These are phyloP conservation scores for Epsilonema sp. DNA, from an alignment of 2,888 invertebrate genomes.

Conservation along the genomic window DNA sequence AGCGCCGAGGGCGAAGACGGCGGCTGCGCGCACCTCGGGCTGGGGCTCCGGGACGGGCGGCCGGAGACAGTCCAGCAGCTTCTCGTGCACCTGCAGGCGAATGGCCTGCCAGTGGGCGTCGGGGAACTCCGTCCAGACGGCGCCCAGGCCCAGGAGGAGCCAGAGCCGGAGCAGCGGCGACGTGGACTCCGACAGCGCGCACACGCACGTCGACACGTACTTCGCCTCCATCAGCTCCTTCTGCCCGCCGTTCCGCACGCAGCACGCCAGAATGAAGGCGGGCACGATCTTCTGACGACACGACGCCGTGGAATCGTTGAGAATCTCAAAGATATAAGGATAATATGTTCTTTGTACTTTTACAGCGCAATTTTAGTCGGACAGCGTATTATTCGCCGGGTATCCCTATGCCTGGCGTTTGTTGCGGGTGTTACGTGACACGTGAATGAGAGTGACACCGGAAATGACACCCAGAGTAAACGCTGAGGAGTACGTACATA, in stretches of 20 bases:
- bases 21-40: slow-evolving; percentile 83
- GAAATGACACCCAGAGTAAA: too few relatives aligned
- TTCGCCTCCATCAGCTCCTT: slow-evolving; percentile 60
- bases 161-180: slow-evolving; percentile 43
- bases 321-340: too few relatives aligned
- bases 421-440: too few relatives aligned
- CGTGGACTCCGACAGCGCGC: slow-evolving; percentile 53
- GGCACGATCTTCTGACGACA: slow-evolving; percentile 72
- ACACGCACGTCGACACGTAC: slow-evolving; percentile 71
- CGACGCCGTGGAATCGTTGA: slow-evolving; percentile 63
- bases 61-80: too few relatives aligned
- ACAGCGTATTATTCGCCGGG: too few relatives aligned
- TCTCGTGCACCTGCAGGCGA: slow-evolving; percentile 33
- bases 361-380: too few relatives aligned
- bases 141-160: slow-evolving; percentile 74
- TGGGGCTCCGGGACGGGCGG: too few relatives aligned
- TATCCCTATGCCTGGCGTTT: too few relatives aligned
- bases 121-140: slow-evolving; percentile 70
- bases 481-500: too few relatives aligned
- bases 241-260: slow-evolving; percentile 51
- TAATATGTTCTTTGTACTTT: too few relatives aligned
- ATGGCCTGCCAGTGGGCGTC: slow-evolving; percentile 69
- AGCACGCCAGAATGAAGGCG: slow-evolving; percentile 78
- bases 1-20: slow-evolving; percentile 69
- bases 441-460: too few relatives aligned